Percentiles rank a stretch among this genome's conserved stretches.
Evolutionary conservation across 2,113 vertebrate species (phyloP).

Genomic region (Microtus pennsylvanicus): DNA sequence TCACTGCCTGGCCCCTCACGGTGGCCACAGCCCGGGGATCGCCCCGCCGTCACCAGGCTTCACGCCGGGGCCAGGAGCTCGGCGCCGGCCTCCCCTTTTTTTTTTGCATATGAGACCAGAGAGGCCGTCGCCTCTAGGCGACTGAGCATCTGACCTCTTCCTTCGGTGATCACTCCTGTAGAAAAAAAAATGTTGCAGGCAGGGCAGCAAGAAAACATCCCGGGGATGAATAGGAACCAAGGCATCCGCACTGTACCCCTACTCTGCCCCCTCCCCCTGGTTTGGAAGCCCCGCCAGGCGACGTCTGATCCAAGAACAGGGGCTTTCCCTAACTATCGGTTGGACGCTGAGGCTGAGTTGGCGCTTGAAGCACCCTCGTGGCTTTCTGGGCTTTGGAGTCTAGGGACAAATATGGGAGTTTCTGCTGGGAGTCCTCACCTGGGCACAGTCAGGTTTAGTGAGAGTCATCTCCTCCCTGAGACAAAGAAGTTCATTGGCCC

Average conservation of each 20-base stretch:
- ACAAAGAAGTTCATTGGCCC: not conserved
- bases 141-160: not conserved
- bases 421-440: not conserved
- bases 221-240: not conserved
- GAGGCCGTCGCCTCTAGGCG: not conserved
- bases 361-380: accelerated
- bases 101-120: not conserved
- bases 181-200: not conserved
- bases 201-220: too few species aligned
- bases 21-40: not conserved
- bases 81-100: not conserved
- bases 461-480: not conserved
- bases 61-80: not conserved
- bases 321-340: not conserved
- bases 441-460: not conserved
- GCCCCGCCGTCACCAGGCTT: not conserved
- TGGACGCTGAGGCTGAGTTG: accelerated
- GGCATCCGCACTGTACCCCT: not conserved
- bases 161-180: not conserved
- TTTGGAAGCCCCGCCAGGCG: not conserved
- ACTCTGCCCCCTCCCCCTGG: not conserved
- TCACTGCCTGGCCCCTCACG: not conserved
- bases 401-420: not conserved
- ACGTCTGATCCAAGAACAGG: too few species aligned
- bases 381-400: not conserved